A percentile compares a stretch with the other conserved stretches of the same genome.
phyloP scores from a whole-genome alignment of 2,113 vertebrate genomes.

The Semicossyphus pulcher region DNA sequence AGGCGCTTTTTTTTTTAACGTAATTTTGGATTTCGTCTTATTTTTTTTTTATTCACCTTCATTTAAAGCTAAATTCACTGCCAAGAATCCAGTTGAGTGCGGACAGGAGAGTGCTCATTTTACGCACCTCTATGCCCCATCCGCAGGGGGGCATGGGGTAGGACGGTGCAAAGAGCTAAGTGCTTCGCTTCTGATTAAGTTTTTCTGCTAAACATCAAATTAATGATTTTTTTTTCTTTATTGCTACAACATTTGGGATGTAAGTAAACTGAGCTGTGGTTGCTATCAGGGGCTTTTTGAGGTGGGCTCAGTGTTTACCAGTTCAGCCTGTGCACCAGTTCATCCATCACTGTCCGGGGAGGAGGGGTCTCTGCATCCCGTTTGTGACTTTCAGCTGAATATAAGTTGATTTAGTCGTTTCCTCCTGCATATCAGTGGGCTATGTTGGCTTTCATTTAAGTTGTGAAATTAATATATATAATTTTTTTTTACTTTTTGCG shows the following conservation, averaged over 20 bases:
- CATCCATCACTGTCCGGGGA: conserved; percentile 44
- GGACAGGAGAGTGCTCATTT: not conserved
- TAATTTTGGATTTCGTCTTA: not conserved
- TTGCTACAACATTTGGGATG: not conserved
- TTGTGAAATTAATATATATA: too few relatives aligned
- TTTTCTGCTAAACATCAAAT: not conserved
- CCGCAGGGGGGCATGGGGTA: conserved; percentile 66
- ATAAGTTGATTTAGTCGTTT: not conserved
- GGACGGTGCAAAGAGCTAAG: conserved; percentile 59
- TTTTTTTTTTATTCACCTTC: not conserved
- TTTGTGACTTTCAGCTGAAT: not conserved
- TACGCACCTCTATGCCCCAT: not conserved
- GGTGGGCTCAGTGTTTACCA: conserved; percentile 51
- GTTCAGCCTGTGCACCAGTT: conserved; percentile 66
- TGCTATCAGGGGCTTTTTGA: conserved; percentile 13
- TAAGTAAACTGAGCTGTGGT: not conserved
- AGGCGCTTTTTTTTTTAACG: not conserved
- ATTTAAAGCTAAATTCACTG: not conserved
- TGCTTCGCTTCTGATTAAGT: not conserved
- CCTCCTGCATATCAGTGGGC: not conserved
- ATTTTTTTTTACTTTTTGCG: too few relatives aligned
- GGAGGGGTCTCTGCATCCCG: conserved; percentile 27
- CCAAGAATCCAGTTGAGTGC: not conserved
- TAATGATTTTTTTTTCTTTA: not conserved
- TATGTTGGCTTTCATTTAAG: not conserved